Percentiles rank a stretch among this genome's conserved stretches.
These are phyloP conservation scores for Chauna torquata DNA, from an alignment of 2,113 vertebrate species.

Conservation along the genomic window DNA sequence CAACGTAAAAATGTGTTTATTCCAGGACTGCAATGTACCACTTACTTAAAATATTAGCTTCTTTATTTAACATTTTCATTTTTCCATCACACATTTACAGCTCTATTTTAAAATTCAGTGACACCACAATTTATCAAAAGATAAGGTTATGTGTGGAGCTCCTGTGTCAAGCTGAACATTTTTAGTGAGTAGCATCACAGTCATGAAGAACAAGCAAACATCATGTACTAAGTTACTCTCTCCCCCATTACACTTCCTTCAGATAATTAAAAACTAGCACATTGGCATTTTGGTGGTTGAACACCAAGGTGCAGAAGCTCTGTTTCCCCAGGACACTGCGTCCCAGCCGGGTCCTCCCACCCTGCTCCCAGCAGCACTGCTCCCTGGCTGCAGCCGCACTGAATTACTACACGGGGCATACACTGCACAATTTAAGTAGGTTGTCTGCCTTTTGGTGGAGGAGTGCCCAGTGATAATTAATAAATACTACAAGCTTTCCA, in stretches of 20 bases:
- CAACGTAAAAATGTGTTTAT: not conserved
- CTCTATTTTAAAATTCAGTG: not conserved
- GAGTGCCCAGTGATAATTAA: not conserved
- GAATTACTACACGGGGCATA: not conserved
- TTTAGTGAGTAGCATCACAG: not conserved
- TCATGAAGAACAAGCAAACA: not conserved
- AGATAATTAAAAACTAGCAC: not conserved
- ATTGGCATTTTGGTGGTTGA: fast-evolving
- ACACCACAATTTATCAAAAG: not conserved
- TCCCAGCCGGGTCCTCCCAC: not conserved
- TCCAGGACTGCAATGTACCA: not conserved
- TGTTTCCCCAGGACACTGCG: not conserved
- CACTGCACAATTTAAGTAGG: not conserved
- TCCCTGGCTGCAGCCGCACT: not conserved
- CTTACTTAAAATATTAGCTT: not conserved
- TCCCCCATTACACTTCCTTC: not conserved
- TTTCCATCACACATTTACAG: not conserved
- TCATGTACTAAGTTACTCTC: not conserved
- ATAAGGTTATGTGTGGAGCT: not conserved
- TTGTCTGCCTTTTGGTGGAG: not conserved
- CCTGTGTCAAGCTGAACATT: not conserved
- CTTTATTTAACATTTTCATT: not conserved
- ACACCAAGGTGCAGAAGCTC: not conserved
- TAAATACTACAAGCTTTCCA: not conserved
- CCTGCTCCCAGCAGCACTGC: not conserved